A percentile compares a stretch with the other conserved stretches of the same genome.
These are phyloP conservation scores for Micoletzkya japonica DNA, from an alignment of 2,888 invertebrate species.

Conservation along the genomic window DNA sequence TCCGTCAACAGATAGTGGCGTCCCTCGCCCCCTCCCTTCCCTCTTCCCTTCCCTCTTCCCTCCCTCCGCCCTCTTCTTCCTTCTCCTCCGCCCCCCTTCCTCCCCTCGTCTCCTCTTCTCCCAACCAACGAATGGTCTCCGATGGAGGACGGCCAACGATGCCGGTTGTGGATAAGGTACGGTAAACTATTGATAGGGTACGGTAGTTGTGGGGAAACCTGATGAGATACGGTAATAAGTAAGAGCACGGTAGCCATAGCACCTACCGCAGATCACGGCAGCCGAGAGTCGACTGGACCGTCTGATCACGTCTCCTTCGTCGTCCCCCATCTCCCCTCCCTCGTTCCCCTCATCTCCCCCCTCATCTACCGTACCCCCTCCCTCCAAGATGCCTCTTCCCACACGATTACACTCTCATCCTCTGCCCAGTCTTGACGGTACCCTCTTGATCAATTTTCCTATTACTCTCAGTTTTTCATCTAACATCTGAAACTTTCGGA, in stretches of 20 bases:
- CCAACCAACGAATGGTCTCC: no score
- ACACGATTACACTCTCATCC: constrained; percentile 1
- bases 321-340: background rate
- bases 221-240: no score
- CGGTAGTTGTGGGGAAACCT: no score
- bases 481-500: no score
- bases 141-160: no score
- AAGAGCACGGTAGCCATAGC: no score
- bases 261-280: no score
- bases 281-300: constrained; percentile 30
- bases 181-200: no score
- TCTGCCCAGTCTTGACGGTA: background rate
- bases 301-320: constrained; percentile 16
- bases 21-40: constrained; percentile 13
- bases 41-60: background rate
- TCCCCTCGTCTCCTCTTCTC: background rate
- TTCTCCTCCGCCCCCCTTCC: background rate
- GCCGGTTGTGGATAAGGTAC: no score
- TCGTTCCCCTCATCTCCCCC: background rate
- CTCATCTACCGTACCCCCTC: constrained; percentile 1
- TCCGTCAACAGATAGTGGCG: constrained; percentile 21
- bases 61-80: constrained; percentile 8
- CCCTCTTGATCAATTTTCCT: constrained; percentile 2
- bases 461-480: no score
- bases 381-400: constrained; percentile 16